These are phyloP conservation scores for Byasa hedistus DNA, from an alignment of 2,888 invertebrate species.

Conservation along the genomic window DNA sequence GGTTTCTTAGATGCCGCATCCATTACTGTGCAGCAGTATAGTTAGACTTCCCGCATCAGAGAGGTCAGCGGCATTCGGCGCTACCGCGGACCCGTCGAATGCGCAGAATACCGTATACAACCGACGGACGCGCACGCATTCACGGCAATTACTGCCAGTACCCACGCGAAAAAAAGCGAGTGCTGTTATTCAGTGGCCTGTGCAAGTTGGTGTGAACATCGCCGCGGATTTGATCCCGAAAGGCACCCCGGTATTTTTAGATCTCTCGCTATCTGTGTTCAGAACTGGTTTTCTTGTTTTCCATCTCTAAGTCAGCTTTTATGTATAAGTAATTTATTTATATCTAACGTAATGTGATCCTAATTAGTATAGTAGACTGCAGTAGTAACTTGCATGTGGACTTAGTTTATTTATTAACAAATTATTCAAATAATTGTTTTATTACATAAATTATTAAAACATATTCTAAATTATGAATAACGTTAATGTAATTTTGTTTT, in stretches of 20 bases:
- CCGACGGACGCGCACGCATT: constrained; percentile 47
- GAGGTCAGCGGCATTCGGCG: constrained; percentile 54
- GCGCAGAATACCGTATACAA: constrained; percentile 47
- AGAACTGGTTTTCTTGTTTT: constrained; percentile 59
- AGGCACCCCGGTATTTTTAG: constrained; percentile 65
- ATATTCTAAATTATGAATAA: no score
- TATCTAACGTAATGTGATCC: neutral
- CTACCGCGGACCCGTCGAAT: constrained; percentile 35
- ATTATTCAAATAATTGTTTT: no score
- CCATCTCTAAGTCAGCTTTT: constrained; percentile 50
- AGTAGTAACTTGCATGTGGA: neutral
- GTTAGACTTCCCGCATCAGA: constrained; percentile 54
- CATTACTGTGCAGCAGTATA: constrained; percentile 34
- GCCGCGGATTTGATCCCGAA: constrained; percentile 40
- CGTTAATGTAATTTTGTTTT: neutral
- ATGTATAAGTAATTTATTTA: constrained; percentile 10
- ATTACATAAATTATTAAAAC: no score
- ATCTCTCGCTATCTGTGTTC: constrained; percentile 37
- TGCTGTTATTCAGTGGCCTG: constrained; percentile 47
- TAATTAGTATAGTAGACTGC: neutral
- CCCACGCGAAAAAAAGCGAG: constrained; percentile 39
- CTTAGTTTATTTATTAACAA: neutral
- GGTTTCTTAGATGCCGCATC: constrained; percentile 41
- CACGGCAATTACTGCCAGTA: constrained; percentile 35
- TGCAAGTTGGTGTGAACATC: constrained; percentile 46